Evolutionary conservation across 2,113 vertebrate genomes (phyloP), one percentile per base, ranked within the genome.

Genomic region (Erythrocercus mccallii): DNA sequence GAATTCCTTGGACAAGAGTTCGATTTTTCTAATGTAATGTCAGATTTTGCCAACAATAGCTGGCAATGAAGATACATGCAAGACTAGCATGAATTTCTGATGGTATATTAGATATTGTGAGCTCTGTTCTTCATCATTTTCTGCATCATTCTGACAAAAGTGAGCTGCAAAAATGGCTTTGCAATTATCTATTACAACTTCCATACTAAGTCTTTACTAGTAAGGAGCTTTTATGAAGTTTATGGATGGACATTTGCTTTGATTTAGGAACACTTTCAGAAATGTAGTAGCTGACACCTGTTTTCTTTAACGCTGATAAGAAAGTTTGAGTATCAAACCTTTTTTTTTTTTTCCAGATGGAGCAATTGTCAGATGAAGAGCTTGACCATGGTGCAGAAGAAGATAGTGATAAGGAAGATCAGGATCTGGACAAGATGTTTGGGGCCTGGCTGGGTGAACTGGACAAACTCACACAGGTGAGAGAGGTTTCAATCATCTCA

Each of bases 391-490:
- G 99, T 69, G 99, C 99, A 0, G 99, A 99, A 96, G 99, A 99
- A 97, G 99, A 99, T 86, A 99, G 99, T 56, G 99, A 99, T 96
- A 99, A 99, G 97, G 99, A 99, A 97, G 99, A 99, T 96, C 99
- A 99, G 93, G 99, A 99, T 97, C 98, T 99, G 71, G 99, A 99
- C 97, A 99, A 99, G 97, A 99, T 99, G 99, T 99, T 99, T 97
- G 99, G 99, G 27, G 99, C 98, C 80, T 99, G 99, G 99, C 98
- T 99, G 44, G 99, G 99, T n/a, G 99, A 99, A 89, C 98, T 99
- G 81, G 99, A 99, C 96, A 99, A 98, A 94, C 99, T 99, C 57
- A 99, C 99, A 54, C 99, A 98, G 98, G 98, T 99, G 79, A 97
- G 93, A 81, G 24, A 69, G 31, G 17, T 66, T 94, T 81, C 19